Percentiles rank a stretch among this genome's conserved stretches.
phyloP scores from a whole-genome alignment of 2,113 vertebrate species.

The Pomatorhinus ruficollis region DNA sequence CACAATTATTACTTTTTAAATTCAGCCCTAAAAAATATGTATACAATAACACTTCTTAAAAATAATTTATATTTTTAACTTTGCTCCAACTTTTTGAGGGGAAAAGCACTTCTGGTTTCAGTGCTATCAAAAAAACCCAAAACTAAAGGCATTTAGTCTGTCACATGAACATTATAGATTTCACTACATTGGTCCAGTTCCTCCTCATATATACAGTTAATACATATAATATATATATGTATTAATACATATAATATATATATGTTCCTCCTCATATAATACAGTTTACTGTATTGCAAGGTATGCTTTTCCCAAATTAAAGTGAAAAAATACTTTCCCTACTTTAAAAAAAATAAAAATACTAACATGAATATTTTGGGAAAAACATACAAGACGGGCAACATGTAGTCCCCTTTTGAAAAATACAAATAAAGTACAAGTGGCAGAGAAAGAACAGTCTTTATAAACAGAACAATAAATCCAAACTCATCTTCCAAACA shows the following conservation, averaged over 20 bases:
- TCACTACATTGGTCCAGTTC: not conserved
- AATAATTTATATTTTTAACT: not conserved
- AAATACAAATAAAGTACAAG: not conserved
- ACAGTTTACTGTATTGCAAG: not conserved
- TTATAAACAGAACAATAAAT: not conserved
- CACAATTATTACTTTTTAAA: not conserved
- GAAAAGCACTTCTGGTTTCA: not conserved
- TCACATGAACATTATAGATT: not conserved
- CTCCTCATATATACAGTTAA: too few relatives aligned
- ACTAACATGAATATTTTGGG: fast-evolving
- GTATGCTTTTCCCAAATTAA: not conserved
- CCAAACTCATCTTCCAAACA: not conserved
- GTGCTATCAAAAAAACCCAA: not conserved
- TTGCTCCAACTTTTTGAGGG: not conserved
- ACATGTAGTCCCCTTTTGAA: not conserved
- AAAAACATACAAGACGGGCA: not conserved
- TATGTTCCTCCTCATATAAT: too few relatives aligned
- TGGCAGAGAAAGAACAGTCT: not conserved
- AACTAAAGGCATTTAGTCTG: not conserved
- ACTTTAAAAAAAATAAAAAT: not conserved
- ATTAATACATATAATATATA: too few relatives aligned
- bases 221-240: too few relatives aligned
- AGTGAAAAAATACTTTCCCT: not conserved
- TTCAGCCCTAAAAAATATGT: not conserved
- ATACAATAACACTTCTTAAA: not conserved